A percentile compares a stretch with the other conserved stretches of the same genome.
Evolutionary conservation across 2,888 invertebrate genomes (phyloP).

Genomic region (Limnephilus auricula): DNA sequence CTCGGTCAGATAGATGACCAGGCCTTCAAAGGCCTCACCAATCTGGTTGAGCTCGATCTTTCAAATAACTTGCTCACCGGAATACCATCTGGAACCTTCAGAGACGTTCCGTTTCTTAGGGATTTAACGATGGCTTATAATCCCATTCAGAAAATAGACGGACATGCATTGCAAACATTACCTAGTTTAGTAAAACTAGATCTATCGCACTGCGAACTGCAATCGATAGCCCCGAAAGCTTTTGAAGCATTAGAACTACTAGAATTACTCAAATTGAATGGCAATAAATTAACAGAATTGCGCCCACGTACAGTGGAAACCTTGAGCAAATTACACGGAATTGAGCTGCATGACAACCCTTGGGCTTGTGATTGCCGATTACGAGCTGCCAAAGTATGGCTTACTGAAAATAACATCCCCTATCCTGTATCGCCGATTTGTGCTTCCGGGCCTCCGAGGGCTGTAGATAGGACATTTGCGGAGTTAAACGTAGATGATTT

Average conservation of each 20-base stretch:
- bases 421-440: conserved; percentile 89
- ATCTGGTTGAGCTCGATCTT: conserved; percentile 92
- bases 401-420: conserved; percentile 86
- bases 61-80: conserved; percentile 89
- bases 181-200: conserved; percentile 90
- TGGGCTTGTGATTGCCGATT: conserved; percentile 93
- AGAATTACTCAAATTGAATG: conserved; percentile 88
- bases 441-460: conserved; percentile 82
- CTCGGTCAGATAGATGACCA: conserved; percentile 91
- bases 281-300: conserved; percentile 87
- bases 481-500: conserved; percentile 89
- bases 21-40: conserved; percentile 91
- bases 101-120: conserved; percentile 88
- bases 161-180: conserved; percentile 85
- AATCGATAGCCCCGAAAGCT: conserved; percentile 85
- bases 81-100: conserved; percentile 88
- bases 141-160: conserved; percentile 88
- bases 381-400: conserved; percentile 89
- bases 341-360: conserved; percentile 91
- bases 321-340: conserved; percentile 85
- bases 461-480: conserved; percentile 85
- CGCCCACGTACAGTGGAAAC: conserved; percentile 86
- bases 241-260: conserved; percentile 87
- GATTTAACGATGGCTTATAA: conserved; percentile 89
- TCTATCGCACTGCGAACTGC: conserved; percentile 88